These are phyloP conservation scores for Laspeyria flexula DNA, from an alignment of 2,888 invertebrate genomes.

Conservation along the genomic window DNA sequence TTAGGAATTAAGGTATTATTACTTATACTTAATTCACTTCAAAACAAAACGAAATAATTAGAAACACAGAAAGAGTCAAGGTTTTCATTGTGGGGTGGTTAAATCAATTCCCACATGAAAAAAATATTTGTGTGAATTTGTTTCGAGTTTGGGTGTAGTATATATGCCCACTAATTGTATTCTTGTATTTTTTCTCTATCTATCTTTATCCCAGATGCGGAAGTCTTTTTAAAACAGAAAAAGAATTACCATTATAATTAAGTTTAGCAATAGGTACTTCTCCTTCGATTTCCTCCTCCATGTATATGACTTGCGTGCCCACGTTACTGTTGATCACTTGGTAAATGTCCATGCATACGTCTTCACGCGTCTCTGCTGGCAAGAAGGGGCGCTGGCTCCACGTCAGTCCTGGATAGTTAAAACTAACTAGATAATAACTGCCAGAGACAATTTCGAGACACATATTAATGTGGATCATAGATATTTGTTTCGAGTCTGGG, in stretches of 20 bases:
- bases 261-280: conserved; percentile 74
- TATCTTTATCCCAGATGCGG: not conserved
- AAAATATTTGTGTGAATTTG: no score
- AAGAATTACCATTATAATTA: conserved; percentile 77
- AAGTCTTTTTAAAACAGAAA: not conserved
- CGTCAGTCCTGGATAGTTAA: conserved; percentile 44
- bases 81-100: no score
- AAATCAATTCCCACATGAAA: no score
- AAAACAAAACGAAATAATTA: no score
- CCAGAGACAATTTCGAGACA: not conserved
- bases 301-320: conserved; percentile 85
- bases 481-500: no score
- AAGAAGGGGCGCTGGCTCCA: conserved; percentile 69
- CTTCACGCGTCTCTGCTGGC: conserved; percentile 63
- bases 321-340: conserved; percentile 83
- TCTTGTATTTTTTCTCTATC: no score
- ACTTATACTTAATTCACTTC: no score
- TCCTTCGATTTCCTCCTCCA: conserved; percentile 78
- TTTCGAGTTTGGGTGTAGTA: no score
- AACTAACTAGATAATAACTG: not conserved
- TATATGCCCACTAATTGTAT: no score
- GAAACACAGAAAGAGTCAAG: no score
- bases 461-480: no score
- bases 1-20: no score
- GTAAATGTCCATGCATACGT: conserved; percentile 71